Evolutionary conservation across 1,140 invertebrate species (phyloP), one percentile per base, ranked within the genome.

Genomic region (Bombus confusus): DNA sequence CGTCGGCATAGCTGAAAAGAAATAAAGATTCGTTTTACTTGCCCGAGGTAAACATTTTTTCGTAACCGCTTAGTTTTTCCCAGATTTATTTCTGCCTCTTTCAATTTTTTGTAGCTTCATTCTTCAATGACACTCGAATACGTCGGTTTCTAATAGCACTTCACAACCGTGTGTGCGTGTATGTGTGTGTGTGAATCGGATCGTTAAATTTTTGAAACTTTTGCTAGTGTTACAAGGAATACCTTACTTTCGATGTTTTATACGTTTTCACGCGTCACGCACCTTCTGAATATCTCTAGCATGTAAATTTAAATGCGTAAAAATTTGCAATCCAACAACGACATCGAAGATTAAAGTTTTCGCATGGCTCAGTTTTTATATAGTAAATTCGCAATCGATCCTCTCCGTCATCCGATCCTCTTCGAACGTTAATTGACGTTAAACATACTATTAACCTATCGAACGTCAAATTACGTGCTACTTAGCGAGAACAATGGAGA

Each of bases 391-490:
- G 47, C 0, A 0, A 66, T n/a, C 62, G 13, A 66, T 72, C 28
- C 13, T 37, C 6, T 41, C 0, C 18, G 8, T n/a, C 13, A 28
- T 73, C 18, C 25, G 8, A 41, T 41, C 41, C n/a, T 6, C 9
- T 41, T 25, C 13, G 34, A 41, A 47, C 47, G 43, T 80, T 59
- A 59, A 80, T 72, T 57, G 69, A 80, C 78, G 64, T 57, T 34
- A 68, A n/a, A 31, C 66, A 13, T 71, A 57, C 43, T 13, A 71
- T 71, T 71, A 72, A 59, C 47, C 34, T 25, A 57, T 47, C 37
- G 34, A 71, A 71, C 78, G 43, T 80, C 78, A 52, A 80, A 80
- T 80, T 80, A 80, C 39, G 47, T 71, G 52, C 66, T 66, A 80
- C 78, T 80, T 69, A 69, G 1, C 39, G 64, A 34, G 34, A 69